These are phyloP conservation scores for Nycticorax nycticorax DNA, from an alignment of 2,113 vertebrate species.

Conservation along the genomic window DNA sequence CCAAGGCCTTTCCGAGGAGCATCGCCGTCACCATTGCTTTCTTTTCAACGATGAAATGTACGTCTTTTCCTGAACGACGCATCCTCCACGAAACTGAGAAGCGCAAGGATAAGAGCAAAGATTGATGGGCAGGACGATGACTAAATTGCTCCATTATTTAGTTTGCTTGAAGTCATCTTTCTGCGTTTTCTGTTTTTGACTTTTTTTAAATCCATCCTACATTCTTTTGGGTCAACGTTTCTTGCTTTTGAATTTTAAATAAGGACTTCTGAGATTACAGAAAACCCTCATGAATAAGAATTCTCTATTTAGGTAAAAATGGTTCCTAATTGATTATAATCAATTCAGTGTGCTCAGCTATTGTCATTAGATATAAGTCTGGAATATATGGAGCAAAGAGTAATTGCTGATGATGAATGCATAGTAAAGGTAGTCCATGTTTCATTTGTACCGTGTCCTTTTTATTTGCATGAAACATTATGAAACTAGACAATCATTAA, in stretches of 20 bases:
- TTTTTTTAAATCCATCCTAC: not conserved
- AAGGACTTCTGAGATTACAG: not conserved
- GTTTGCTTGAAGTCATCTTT: not conserved
- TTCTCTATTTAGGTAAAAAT: not conserved
- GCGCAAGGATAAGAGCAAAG: not conserved
- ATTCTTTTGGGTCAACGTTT: not conserved
- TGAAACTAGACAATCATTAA: not conserved
- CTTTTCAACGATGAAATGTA: not conserved
- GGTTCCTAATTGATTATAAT: not conserved
- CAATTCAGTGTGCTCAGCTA: not conserved
- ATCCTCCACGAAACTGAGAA: not conserved
- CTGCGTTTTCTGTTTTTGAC: not conserved
- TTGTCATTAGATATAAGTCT: not conserved
- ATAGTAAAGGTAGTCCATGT: not conserved
- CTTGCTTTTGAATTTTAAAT: not conserved
- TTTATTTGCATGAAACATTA: not conserved
- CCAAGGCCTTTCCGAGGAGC: not conserved
- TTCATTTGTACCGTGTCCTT: not conserved
- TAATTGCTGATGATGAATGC: slow-evolving; percentile 12
- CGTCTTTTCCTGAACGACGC: not conserved
- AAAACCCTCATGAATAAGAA: not conserved
- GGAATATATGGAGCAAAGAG: not conserved
- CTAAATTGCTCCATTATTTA: not conserved
- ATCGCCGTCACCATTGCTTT: not conserved
- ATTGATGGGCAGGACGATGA: not conserved